Evolutionary conservation across 2,797 vertebrate species (phyloP), one percentile per base, ranked within the genome.

Genomic region (Labroides dimidiatus): DNA sequence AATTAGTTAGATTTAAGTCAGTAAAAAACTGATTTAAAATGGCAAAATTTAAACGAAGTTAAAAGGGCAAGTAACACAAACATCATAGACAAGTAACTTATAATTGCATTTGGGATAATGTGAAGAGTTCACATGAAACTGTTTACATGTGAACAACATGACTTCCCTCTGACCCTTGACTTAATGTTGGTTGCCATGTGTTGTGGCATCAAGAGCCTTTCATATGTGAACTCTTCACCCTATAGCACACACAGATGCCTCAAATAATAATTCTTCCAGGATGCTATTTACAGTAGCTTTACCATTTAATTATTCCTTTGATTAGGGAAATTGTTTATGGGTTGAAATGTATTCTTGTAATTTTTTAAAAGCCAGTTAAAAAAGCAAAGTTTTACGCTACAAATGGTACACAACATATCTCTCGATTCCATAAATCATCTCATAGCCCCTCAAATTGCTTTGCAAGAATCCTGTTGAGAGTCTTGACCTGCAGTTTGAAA

Each of bases 401-500:
- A 13, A 37, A 41, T 61, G 52, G 30, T 44, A 43, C 27, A 11
- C 57, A 51, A 16, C 6, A 17, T 36, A 60, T 68, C n/a, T 67
- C 49, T n/a, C 23, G 54, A 6, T 74, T 73, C 19, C 21, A 80
- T 78, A 65, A 72, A 58, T 78, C 37, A 79, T 75, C n/a, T 33
- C 30, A 42, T 43, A 47, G 6, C 12, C 49, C 48, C 42, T 61
- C 12, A 65, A 58, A 65, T 72, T 24, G 62, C 44, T 65, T 67
- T 52, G 30, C 47, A 71, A 45, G 72, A 48, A 53, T 36, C 48
- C 39, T 10, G 44, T 56, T 61, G 33, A 63, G 57, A 64, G 30
- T 52, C 61, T 50, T 81, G 65, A 63, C 39, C 72, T 41, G 45
- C 55, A 56, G 52, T 69, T 58, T 50, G 27, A 84, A 71, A 71